A percentile compares a stretch with the other conserved stretches of the same genome.
These are phyloP conservation scores for Mustela nigripes DNA, from an alignment of 2,113 vertebrate species.

Conservation along the genomic window DNA sequence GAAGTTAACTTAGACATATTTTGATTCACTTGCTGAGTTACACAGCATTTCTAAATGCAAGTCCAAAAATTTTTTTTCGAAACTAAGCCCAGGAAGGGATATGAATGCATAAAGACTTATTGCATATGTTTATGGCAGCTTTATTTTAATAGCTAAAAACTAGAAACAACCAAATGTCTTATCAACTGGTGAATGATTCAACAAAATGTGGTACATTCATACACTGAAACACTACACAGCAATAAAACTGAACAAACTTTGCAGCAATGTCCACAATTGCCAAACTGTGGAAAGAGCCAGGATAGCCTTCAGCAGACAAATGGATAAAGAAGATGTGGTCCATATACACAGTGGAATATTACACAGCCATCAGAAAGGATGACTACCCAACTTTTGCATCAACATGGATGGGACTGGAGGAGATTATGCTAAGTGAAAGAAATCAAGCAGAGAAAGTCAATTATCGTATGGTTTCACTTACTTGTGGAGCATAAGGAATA, in stretches of 20 bases:
- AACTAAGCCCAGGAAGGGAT: not conserved
- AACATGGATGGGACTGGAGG: no score
- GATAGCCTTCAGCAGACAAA: no score
- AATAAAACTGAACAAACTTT: not conserved
- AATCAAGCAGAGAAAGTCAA: no score
- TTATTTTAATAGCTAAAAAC: conserved; percentile 56
- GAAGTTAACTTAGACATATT: not conserved
- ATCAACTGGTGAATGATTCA: not conserved
- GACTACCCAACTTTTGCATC: no score
- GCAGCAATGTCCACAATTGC: no score
- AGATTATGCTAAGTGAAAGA: no score
- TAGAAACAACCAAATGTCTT: not conserved
- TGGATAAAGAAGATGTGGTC: no score
- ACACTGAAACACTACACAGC: not conserved
- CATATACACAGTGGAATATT: no score
- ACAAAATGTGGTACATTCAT: not conserved
- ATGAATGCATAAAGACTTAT: not conserved
- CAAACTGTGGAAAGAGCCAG: no score
- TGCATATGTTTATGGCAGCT: conserved; percentile 18
- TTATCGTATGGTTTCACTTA: no score
- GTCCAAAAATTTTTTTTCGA: not conserved
- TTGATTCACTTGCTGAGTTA: conserved; percentile 47
- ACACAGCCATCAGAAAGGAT: no score
- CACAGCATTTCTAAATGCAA: conserved; percentile 60
- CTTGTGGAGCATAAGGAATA: no score